These are phyloP conservation scores for Metacarcinus magister DNA, from an alignment of 2,888 invertebrate species.

Conservation along the genomic window DNA sequence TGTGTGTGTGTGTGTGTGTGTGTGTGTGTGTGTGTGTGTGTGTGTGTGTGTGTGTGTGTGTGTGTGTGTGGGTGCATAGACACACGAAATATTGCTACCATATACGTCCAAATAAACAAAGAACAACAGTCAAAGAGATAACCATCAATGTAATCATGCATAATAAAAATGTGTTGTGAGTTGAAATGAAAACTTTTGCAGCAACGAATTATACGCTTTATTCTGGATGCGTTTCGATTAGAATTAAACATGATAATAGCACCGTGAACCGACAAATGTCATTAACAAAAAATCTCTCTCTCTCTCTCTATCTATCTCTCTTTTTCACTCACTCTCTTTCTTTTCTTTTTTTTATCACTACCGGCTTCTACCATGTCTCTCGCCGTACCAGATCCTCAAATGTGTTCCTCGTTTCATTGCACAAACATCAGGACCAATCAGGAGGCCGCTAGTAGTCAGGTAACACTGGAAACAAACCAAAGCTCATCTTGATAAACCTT, in stretches of 20 bases:
- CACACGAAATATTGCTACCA: neutral
- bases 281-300: neutral
- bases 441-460: neutral
- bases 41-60: constrained; percentile 20
- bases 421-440: neutral
- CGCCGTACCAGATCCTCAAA: neutral
- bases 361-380: neutral
- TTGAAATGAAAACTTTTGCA: neutral
- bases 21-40: constrained; percentile 11
- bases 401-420: neutral
- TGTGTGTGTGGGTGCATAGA: neutral
- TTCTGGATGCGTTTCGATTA: neutral
- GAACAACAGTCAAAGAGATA: neutral
- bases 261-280: neutral
- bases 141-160: constrained; percentile 29
- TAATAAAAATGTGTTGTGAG: neutral
- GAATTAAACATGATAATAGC: constrained; percentile 13
- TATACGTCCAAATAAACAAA: neutral
- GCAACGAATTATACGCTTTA: neutral
- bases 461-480: neutral
- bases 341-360: neutral
- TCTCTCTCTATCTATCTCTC: constrained; percentile 57
- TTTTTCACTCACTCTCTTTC: neutral
- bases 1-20: constrained; percentile 18
- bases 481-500: neutral